A percentile compares a stretch with the other conserved stretches of the same genome.
phyloP scores from a whole-genome alignment of 2,113 vertebrate genomes.

The Emydocephalus ijimae region DNA sequence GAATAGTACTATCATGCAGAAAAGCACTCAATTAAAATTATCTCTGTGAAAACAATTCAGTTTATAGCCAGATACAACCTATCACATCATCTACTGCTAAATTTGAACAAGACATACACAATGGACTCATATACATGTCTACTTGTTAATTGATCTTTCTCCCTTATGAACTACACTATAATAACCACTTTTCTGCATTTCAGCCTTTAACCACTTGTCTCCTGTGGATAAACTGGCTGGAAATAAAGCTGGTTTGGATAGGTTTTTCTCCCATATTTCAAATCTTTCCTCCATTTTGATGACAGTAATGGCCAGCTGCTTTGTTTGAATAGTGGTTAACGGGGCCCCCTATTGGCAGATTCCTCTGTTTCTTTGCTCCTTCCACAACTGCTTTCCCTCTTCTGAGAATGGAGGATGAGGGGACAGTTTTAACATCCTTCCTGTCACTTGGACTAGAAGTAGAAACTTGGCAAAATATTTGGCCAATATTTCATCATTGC shows the following conservation, averaged over 20 bases:
- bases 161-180: neutral
- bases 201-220: neutral
- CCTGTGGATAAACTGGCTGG: neutral
- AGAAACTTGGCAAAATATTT: neutral
- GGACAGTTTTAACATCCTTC: neutral
- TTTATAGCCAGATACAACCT: neutral
- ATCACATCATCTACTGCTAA: neutral
- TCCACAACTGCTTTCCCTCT: neutral
- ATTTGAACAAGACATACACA: neutral
- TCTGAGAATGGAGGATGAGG: neutral
- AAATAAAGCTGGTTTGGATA: neutral
- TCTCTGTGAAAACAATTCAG: slow-evolving; percentile 4
- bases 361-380: neutral
- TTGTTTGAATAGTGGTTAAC: neutral
- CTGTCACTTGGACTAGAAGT: neutral
- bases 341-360: neutral
- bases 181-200: neutral
- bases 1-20: neutral
- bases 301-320: neutral
- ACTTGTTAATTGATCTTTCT: neutral
- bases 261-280: neutral
- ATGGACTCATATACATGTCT: neutral
- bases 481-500: neutral
- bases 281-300: neutral
- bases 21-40: neutral